A percentile compares a stretch with the other conserved stretches of the same genome.
phyloP scores from a whole-genome alignment of 2,797 vertebrate genomes.

The Phrynocephalus guinanensis region DNA sequence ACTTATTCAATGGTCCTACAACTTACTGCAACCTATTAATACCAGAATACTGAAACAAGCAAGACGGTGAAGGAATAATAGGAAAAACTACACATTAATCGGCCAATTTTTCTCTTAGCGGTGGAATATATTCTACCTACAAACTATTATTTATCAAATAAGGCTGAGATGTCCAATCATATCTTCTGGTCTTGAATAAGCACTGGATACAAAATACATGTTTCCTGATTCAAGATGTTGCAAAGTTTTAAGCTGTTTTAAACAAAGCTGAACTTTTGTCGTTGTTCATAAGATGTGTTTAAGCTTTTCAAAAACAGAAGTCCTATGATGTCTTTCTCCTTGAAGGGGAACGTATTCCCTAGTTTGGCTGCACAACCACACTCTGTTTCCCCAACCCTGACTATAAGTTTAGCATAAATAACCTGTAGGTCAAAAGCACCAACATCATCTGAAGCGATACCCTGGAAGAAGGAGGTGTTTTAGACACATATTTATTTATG shows the following conservation, averaged over 20 bases:
- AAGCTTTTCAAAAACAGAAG: neutral
- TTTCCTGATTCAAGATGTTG: constrained; percentile 67
- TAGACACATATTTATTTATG: neutral
- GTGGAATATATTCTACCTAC: constrained; percentile 73
- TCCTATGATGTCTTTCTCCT: neutral
- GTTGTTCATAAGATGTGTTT: constrained; percentile 24
- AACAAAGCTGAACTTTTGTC: constrained; percentile 53
- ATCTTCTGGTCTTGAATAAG: constrained; percentile 64
- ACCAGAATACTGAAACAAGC: constrained; percentile 26
- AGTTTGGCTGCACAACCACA: neutral
- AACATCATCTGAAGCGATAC: neutral
- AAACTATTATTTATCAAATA: constrained; percentile 76
- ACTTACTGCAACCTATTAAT: neutral
- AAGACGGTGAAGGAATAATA: constrained; percentile 35
- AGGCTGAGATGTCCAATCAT: constrained; percentile 72
- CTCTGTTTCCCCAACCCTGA: neutral
- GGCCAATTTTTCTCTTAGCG: constrained; percentile 64
- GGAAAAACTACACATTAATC: constrained; percentile 61
- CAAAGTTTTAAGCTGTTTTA: constrained; percentile 64
- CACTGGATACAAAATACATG: constrained; percentile 57
- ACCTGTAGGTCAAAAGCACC: neutral
- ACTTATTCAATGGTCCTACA: no score
- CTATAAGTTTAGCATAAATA: neutral
- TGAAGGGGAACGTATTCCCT: neutral
- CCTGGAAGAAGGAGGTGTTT: neutral